Evolutionary conservation across 2,888 invertebrate genomes (phyloP), one percentile per base, ranked within the genome.

Genomic region (Sminthurides aquaticus): DNA sequence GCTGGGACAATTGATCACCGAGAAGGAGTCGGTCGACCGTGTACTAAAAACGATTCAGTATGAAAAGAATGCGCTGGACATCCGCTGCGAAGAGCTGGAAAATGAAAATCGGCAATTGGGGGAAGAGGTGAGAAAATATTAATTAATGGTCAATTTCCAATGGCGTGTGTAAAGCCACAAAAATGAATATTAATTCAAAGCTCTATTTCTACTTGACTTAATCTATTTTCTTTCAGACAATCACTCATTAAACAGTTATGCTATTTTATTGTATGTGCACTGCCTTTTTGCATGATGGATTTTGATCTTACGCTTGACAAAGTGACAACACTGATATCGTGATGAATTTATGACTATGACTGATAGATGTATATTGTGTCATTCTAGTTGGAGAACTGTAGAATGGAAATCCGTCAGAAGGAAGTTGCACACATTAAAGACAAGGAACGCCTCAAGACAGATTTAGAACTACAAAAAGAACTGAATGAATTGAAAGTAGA

Each of bases 401-500:
- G 64, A 62, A 69, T 71, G 69, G 61, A 70, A 60, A 24, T 68
- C 22, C 68, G 70, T 0, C 72, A 71, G 58, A 49, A 59, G 11
- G 71, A 72, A 34, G 28, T 69, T 25, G 43, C 29, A 1, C 72
- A 72, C 65, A 49, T 67, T 18, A 70, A 74, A 52, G 70, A 72
- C 52, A 65, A 65, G 52, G 62, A 71, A 43, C 59, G 43, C 1
- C 27, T 74, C 1, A 67, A 67, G 49, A 60, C 65, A 15, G 72
- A 74, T 65, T 66, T 71, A 63, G 71, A 74, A 34, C 24, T 71
- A 26, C 69, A 71, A 55, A 48, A 66, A 5, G 71, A 74, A 58
- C 57, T 74, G 29, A 67, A 68, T 57, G 71, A 68, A 2, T n/a
- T 65, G 29, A 70, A 68, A 52, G 28, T 56, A 55, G 65, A 68